Evolutionary conservation across 2,113 vertebrate species (phyloP), one percentile per base, ranked within the genome.

Genomic region (Gallinago paraguaiae): DNA sequence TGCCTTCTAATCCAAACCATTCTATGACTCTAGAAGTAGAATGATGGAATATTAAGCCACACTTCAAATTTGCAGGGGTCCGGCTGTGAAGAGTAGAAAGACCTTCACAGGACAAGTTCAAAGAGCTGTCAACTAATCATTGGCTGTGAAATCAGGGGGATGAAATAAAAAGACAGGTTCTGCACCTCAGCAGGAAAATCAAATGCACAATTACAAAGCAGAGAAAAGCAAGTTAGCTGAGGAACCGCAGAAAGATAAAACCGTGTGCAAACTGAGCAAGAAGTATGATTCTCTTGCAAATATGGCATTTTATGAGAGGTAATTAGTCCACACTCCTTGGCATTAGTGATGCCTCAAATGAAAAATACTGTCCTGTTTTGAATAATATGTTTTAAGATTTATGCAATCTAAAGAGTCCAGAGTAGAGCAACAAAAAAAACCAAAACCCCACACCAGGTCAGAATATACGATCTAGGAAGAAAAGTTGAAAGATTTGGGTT

Each of bases 401-500:
- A 28, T 53, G 33, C 10, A 87, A 87, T 69, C 54, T 25, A 13
- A 84, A 67, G 18, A 69, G 41, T 37, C 43, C 57, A 79, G 18
- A 91, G 75, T 87, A 76, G 8, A 53, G n/a, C 10, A 82, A 76
- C 2, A 24, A 24, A 57, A 31, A 14, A 60, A 22, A 13, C 37
- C 30, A 57, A 45, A 41, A 11, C 2, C 11, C 10, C 19, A 67
- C n/a, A 70, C 17, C 39, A 86, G 31, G 25, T 69, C 91, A 75
- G 61, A 92, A 95, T 95, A 95, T 61, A 91, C 3, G 1, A 94
- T 69, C 75, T 94, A 92, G 70, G 87, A 90, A 69, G 67, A 95
- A 96, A 94, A 95, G 67, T 63, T 88, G 85, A 72, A 96, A 95
- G 84, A 90, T 80, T 59, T 77, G 70, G 17, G 63, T 91, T 95